Evolutionary conservation across 1,140 invertebrate species (phyloP), one percentile per base, ranked within the genome.

Genomic region (Drosophila pachea): DNA sequence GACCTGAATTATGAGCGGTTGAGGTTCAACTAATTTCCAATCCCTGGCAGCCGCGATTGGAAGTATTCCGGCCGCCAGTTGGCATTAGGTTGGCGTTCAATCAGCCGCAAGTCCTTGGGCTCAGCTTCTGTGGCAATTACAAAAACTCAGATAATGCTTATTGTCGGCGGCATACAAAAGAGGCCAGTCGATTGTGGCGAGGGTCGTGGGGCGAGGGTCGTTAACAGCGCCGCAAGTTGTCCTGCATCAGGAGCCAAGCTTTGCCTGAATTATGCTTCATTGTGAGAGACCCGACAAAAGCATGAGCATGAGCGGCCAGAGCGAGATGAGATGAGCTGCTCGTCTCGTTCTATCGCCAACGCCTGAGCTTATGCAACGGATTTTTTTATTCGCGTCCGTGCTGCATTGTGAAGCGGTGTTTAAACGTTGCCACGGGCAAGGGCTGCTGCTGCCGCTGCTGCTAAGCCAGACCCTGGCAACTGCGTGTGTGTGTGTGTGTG

Each of bases 311-410:
- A 45, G 9, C 4, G 7, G 11, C 9, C 0, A 54, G 40, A 8
- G 45, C 22, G 22, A 22, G 22, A 22, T 22, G 22, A 16, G 12
- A 32, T n/a, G 72, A 12, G 16, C 35, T 7, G 35, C 4, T 6
- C 35, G 6, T 36, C 35, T 33, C 14, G 49, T 8, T 29, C 43
- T 52, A 43, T 36, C 8, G 35, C 35, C 35, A 4, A 36, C 38
- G 50, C 60, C 68, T 62, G 14, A 71, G 65, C 75, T 78, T 78
- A 83, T 78, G 78, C 78, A 75, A 70, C 68, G 49, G 64, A 74
- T 71, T 74, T 63, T 63, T 68, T 77, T 45, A 43, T 40, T 55
- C 14, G 7, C 56, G 42, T 71, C 29, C 56, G 56, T 45, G 2
- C 58, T 38, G 49, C 50, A 64, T 72, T 76, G 74, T 77, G 60